Evolutionary conservation across 1,140 invertebrate genomes (phyloP), one percentile per base, ranked within the genome.

Genomic region (Hirudo medicinalis): DNA sequence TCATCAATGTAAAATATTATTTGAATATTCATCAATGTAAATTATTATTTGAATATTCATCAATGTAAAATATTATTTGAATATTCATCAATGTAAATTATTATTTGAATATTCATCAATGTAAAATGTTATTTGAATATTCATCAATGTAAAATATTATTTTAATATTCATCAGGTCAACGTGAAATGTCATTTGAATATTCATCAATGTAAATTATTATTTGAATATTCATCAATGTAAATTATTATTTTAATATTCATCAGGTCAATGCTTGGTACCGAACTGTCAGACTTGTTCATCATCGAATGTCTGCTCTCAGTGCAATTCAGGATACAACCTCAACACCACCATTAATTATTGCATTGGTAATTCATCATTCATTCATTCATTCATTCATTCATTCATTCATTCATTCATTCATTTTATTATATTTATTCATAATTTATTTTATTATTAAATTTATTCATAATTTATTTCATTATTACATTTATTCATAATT

Each of bases 321-420:
- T 63, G 57, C 57, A 63, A 32, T 15, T 15, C 6, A n/a, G 57
- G 57, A 22, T 63, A 63, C 19, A 19, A 63, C 19, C 6, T 63
- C 57, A 63, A 63, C 57, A 32, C 11, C 22, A 32, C 57, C 57
- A 13, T 22, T 32, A 63, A 63, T 32, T 25, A 32, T 13, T 63
- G 57, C 57, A 22, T 11, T 4, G 22, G 57, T 63, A 25, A 13
- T 9, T 63, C 8, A 8, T 63, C 2, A 32, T 63, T 63, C 11
- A 32, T 63, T 63, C 11, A 63, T 63, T 63, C 20, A 63, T 63
- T 63, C 13, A n/a, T n/a, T n/a, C n/a, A n/a, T n/a, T n/a, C n/a
- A n/a, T n/a, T n/a, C n/a, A n/a, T n/a, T n/a, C n/a, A n/a, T n/a
- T n/a, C n/a, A n/a, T n/a, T n/a, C n/a, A n/a, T n/a, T n/a, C n/a